A percentile compares a stretch with the other conserved stretches of the same genome.
Evolutionary conservation across 1,140 invertebrate species (phyloP).

Genomic region (Stenopsyche tienmushanensis): DNA sequence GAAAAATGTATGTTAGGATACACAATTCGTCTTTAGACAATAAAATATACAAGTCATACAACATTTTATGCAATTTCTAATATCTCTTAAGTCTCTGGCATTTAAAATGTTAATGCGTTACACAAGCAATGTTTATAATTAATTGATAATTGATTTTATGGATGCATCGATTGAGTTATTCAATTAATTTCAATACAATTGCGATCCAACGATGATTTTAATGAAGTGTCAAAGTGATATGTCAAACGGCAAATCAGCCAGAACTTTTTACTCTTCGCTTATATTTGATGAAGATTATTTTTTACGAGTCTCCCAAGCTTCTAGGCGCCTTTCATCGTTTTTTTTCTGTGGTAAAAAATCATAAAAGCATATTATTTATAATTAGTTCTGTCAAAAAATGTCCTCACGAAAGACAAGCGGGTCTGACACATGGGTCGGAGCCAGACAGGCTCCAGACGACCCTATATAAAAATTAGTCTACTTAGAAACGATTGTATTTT

Average conservation of each 20-base stretch:
- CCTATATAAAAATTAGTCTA: constrained; percentile 5
- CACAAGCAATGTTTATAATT: too few species aligned
- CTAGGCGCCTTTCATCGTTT: background rate
- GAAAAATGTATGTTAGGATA: too few species aligned
- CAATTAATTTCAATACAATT: constrained; percentile 1
- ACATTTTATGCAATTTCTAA: too few species aligned
- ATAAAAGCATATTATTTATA: too few species aligned
- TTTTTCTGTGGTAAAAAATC: background rate
- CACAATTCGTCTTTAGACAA: too few species aligned
- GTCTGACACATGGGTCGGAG: background rate
- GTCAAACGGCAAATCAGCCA: too few species aligned
- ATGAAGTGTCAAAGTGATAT: too few species aligned
- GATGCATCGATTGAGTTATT: too few species aligned
- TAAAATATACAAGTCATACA: too few species aligned
- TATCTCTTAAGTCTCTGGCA: too few species aligned
- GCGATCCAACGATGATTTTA: background rate
- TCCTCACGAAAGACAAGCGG: constrained; percentile 4
- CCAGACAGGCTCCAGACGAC: constrained; percentile 10
- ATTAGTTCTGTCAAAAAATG: constrained; percentile 10
- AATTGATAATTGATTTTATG: too few species aligned
- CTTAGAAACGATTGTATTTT: background rate
- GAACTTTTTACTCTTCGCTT: background rate
- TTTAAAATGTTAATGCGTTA: too few species aligned
- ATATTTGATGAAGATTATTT: background rate
- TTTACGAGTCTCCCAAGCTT: background rate